Evolutionary conservation across 2,113 vertebrate species (phyloP).

Genomic region (Sciurus niger): DNA sequence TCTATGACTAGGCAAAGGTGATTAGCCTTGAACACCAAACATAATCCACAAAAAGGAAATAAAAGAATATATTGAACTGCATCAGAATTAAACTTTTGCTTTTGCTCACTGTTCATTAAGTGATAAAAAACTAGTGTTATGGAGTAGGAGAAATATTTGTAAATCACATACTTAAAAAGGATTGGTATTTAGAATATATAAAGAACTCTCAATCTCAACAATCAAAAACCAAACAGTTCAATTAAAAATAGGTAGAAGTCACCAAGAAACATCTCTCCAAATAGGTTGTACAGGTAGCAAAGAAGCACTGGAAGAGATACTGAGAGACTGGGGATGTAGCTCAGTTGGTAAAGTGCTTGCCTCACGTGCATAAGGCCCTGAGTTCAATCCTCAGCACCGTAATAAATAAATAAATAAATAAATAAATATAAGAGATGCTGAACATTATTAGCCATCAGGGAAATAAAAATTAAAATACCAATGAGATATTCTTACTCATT

Average conservation of each 20-base stretch:
- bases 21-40: neutral
- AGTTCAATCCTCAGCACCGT: too few species aligned
- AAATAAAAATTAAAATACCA: conserved; percentile 13
- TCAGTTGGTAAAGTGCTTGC: too few species aligned
- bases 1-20: neutral
- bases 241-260: neutral
- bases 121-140: neutral
- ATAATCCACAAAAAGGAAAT: neutral
- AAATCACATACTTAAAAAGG: neutral
- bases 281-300: neutral
- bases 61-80: neutral
- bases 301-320: neutral
- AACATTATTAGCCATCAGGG: neutral
- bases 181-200: neutral
- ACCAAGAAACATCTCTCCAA: neutral
- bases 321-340: neutral
- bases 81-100: neutral
- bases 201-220: conserved; percentile 24
- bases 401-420: too few species aligned
- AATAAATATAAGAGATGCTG: neutral
- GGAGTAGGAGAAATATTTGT: neutral
- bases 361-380: too few species aligned
- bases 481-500: neutral
- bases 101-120: neutral
- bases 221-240: neutral